A percentile compares a stretch with the other conserved stretches of the same genome.
These are phyloP conservation scores for Andricus quercusramuli DNA, from an alignment of 2,888 invertebrate species.

Conservation along the genomic window DNA sequence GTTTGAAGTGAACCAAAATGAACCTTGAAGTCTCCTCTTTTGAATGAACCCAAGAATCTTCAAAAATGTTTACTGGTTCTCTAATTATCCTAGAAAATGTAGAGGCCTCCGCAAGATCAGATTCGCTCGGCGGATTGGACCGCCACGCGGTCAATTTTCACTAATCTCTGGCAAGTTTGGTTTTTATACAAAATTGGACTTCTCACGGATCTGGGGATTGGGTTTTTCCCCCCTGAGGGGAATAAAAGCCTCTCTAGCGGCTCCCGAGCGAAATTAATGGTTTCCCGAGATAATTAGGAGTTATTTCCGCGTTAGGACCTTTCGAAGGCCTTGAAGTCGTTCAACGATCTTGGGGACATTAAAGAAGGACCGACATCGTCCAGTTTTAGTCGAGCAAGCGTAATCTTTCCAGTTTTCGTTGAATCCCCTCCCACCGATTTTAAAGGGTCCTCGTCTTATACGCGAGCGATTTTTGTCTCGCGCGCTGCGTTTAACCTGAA, in stretches of 20 bases:
- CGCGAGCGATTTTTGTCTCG: slow-evolving; percentile 67
- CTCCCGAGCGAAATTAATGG: slow-evolving; percentile 23
- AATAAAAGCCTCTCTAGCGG: not conserved
- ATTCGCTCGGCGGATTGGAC: no score
- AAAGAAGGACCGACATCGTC: slow-evolving; percentile 31
- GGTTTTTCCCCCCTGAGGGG: not conserved
- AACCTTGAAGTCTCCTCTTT: no score
- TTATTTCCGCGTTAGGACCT: slow-evolving; percentile 39
- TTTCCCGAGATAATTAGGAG: slow-evolving; percentile 38
- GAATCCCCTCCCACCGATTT: slow-evolving; percentile 44
- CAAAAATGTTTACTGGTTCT: no score
- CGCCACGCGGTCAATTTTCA: not conserved
- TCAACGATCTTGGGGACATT: slow-evolving; percentile 41
- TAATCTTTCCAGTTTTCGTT: slow-evolving; percentile 54
- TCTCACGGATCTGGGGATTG: not conserved
- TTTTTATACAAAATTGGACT: no score
- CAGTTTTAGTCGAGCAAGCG: slow-evolving; percentile 45
- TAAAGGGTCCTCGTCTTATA: slow-evolving; percentile 46
- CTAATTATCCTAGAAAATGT: no score
- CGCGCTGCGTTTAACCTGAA: slow-evolving; percentile 75
- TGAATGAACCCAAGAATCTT: no score
- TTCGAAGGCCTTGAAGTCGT: slow-evolving; percentile 32
- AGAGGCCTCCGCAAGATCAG: no score
- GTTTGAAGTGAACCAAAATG: no score
- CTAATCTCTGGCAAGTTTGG: not conserved